These are phyloP conservation scores for Cherax quadricarinatus DNA, from an alignment of 1,140 invertebrate genomes.

Conservation along the genomic window DNA sequence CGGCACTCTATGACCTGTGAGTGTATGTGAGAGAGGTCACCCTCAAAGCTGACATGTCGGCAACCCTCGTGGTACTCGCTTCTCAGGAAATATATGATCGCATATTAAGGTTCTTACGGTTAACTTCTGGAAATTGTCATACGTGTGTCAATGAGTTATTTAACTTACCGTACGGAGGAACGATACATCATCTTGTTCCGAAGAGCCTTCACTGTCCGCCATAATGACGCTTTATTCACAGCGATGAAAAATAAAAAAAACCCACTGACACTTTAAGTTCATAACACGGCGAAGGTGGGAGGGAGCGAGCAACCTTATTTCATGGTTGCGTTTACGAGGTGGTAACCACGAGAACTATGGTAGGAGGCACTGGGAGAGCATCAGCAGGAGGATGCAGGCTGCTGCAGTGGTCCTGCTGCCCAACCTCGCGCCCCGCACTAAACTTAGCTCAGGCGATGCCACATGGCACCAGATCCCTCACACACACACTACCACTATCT, in stretches of 20 bases:
- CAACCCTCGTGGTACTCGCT: background rate
- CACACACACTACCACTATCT: background rate
- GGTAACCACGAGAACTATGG: background rate
- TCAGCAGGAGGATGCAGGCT: conserved; percentile 23
- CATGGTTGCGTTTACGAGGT: conserved; percentile 18
- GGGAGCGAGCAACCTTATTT: conserved; percentile 35
- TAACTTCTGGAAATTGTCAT: too few species aligned
- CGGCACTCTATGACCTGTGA: too few species aligned
- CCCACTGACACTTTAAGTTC: conserved; percentile 51
- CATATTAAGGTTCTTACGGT: too few species aligned
- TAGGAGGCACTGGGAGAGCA: too few species aligned
- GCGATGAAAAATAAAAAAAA: conserved; percentile 38
- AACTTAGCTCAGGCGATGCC: conserved; percentile 63
- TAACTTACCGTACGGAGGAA: conserved; percentile 94
- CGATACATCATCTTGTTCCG: conserved; percentile 98
- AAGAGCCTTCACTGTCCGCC: conserved; percentile 94
- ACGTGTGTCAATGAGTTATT: too few species aligned
- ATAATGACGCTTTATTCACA: conserved; percentile 77
- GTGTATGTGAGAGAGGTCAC: too few species aligned
- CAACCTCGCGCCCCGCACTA: conserved; percentile 53
- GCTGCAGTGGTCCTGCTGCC: conserved; percentile 50
- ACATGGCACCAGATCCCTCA: conserved; percentile 46
- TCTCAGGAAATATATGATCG: background rate
- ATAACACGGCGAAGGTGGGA: conserved; percentile 18
- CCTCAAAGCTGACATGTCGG: background rate